Evolutionary conservation across 1,140 invertebrate genomes (phyloP).

Genomic region (Anoplophora glabripennis): DNA sequence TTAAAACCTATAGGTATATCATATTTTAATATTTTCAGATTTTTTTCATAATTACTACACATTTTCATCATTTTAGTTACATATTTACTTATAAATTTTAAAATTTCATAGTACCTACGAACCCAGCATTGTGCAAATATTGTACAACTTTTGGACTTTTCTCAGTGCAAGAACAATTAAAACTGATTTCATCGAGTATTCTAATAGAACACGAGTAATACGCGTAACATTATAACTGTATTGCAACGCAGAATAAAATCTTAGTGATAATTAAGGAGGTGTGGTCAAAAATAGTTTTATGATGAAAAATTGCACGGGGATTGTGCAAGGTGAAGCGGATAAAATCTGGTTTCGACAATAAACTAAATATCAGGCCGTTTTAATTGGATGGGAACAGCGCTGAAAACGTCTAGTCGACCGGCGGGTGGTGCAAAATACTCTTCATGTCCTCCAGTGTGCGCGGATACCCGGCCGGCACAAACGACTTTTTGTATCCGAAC

Average conservation of each 20-base stretch:
- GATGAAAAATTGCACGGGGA: neutral
- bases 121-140: too few relatives aligned
- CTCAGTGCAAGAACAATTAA: too few relatives aligned
- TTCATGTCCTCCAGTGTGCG: neutral
- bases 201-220: too few relatives aligned
- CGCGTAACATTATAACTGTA: conserved; percentile 2
- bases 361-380: conserved; percentile 33
- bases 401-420: conserved; percentile 21
- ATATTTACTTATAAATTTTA: too few relatives aligned
- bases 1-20: too few relatives aligned
- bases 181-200: too few relatives aligned
- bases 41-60: too few relatives aligned
- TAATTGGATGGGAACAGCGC: conserved; percentile 38
- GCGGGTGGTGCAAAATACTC: conserved; percentile 40
- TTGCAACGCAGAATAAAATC: conserved; percentile 5
- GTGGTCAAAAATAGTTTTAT: conserved; percentile 2
- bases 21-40: too few relatives aligned
- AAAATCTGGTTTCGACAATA: conserved; percentile 37
- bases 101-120: too few relatives aligned
- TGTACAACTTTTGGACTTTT: too few relatives aligned
- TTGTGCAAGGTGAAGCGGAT: neutral
- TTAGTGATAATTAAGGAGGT: conserved; percentile 8
- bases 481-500: conserved; percentile 23
- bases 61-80: too few relatives aligned
- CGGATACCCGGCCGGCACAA: neutral